Evolutionary conservation across 92 coral and sea anemone genomes (phyloP), one percentile per base, ranked within the genome.

Genomic region (Umimayanthus kanabou): DNA sequence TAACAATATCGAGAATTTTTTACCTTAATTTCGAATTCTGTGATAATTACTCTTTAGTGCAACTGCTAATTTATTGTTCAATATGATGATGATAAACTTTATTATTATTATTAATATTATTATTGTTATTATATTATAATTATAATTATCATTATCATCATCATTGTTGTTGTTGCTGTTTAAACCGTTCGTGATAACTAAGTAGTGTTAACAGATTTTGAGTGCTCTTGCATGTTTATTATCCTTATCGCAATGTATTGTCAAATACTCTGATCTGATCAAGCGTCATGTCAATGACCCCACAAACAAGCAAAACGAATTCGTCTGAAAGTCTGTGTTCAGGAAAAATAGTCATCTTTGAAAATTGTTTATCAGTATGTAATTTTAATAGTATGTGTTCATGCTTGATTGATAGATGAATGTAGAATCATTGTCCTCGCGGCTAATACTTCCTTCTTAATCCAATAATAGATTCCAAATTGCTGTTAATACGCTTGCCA

Each of bases 151-250:
- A 28, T 77, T 47, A 3, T 18, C 11, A 16, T 4, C 18, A 26
- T 26, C 0, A 39, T 39, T 39, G 16, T 22, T 22, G 18, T 8
- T 53, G 18, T 53, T 53, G 58, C 14, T 53, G 10, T 9, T 53
- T 53, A 3, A 10, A 50, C 37, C 37, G 15, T 78, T 78, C 82
- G 82, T 78, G 82, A 78, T 66, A 26, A 50, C 39, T 78, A 78
- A 78, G 82, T 47, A 47, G 64, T 47, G 82, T 11, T 78, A 50
- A 78, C 33, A 78, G 65, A 14, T 50, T 25, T 20, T 78, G 11
- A 75, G 10, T 39, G 69, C 69, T 8, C 69, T 22, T 2, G n/a
- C n/a, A 25, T 18, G n/a, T 22, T 33, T 33, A 33, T 33, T 33
- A 33, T 61, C 69, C 6, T 61, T 20, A 3, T 61, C n/a, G 69